phyloP scores from a whole-genome alignment of 2,797 vertebrate genomes.

The Liparis tanakae region DNA sequence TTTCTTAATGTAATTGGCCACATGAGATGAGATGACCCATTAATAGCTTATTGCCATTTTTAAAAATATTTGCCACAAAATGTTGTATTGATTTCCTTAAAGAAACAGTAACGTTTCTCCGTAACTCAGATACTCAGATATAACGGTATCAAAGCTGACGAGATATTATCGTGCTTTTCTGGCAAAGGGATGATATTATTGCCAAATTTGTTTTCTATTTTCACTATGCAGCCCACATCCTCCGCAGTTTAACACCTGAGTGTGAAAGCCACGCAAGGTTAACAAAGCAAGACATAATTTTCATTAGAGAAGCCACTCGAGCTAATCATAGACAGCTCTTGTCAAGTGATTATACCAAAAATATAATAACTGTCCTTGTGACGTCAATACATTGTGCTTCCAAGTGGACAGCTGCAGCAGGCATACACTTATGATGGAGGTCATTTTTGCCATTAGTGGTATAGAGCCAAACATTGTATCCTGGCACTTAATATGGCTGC shows the following conservation, averaged over 20 bases:
- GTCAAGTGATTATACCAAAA: conserved; percentile 75
- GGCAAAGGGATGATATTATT: conserved; percentile 35
- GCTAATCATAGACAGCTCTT: conserved; percentile 70
- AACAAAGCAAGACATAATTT: conserved; percentile 79
- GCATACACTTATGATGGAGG: conserved; percentile 53
- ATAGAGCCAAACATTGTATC: conserved; percentile 55
- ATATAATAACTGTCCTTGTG: conserved; percentile 72
- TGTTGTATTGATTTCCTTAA: conserved; percentile 74
- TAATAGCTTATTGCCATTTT: conserved; percentile 67
- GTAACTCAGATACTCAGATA: conserved; percentile 42
- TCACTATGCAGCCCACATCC: conserved; percentile 50
- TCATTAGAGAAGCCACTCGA: conserved; percentile 74
- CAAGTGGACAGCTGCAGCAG: conserved; percentile 58
- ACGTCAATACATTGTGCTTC: conserved; percentile 52
- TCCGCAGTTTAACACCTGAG: conserved; percentile 64
- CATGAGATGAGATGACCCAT: conserved; percentile 58
- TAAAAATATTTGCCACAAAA: conserved; percentile 66
- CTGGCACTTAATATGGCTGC: conserved; percentile 49
- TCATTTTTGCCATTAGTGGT: conserved; percentile 64
- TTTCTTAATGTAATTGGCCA: conserved; percentile 54
- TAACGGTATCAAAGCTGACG: conserved; percentile 33
- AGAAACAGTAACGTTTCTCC: conserved; percentile 54
- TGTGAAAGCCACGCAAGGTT: conserved; percentile 68
- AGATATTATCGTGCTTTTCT: conserved; percentile 52
- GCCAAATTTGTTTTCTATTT: conserved; percentile 35